Base-by-base conservation (phyloP, 1,140 invertebrate species). In the Physella acuta region DNA sequence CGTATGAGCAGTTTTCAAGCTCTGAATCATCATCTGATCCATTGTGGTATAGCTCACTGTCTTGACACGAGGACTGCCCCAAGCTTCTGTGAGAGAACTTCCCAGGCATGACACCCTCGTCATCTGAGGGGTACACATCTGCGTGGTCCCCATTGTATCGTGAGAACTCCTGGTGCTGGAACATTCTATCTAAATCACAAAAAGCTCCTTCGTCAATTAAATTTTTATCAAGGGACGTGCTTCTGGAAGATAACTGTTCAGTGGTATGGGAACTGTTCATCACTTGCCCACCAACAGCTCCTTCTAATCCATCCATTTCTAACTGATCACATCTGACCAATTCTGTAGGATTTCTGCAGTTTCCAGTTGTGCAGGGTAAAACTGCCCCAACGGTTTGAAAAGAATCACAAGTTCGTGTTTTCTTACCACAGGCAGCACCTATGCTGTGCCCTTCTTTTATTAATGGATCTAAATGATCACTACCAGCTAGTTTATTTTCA, bases 141-240 rank as follows among this genome's bases (percentile, higher is more conserved):
- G 60, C 60, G 17, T 68, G 59, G 5, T 56, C 31, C 52, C 33
- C 37, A 31, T 39, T 49, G 31, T 55, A 53, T 0, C 55, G 33
- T 24, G 67, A 62, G 66, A 39, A 59, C 34, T 74, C 70, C 39
- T 71, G 70, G 20, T 52, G 39, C 28, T 66, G 66, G 33, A 74
- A 66, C 51, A 72, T 67, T 34, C 59, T 70, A 51, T 75, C 73
- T 49, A 72, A 71, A 68, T 75, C 73, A 72, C 71, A 75, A n/a
- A 75, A 58, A 11, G 73, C 73, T 55, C 73, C 73, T 65, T 75
- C 73, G 71, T 75, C 73, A 52, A 75, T 68, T 44, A 75, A 67
- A 68, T 75, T 68, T 28, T 59, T 68, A 60, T 68, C 66, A 26
- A 36, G 30, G 33, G 30, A 44, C 39, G 20, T 11, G 39, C 8